A percentile compares a stretch with the other conserved stretches of the same genome.
Evolutionary conservation across 92 coral and sea anemone genomes (phyloP).

Genomic region (Epizoanthus stellaris): DNA sequence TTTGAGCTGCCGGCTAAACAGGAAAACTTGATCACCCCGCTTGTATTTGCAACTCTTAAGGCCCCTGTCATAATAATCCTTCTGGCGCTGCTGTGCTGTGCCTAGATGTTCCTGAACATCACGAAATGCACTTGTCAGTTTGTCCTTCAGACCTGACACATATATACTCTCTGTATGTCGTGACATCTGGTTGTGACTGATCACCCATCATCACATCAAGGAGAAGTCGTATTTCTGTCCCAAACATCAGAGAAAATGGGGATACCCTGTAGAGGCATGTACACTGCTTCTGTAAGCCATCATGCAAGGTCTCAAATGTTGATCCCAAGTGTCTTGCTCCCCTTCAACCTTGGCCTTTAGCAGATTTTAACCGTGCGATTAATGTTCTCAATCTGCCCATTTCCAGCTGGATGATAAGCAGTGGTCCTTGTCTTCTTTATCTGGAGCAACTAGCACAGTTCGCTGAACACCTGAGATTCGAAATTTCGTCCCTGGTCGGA

Average conservation of each 20-base stretch:
- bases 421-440: background rate
- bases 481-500: too few species aligned
- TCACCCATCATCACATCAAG: conserved; percentile 53
- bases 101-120: conserved; percentile 13
- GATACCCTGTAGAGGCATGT: conserved; percentile 47
- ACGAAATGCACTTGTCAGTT: conserved; percentile 12
- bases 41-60: background rate
- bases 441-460: too few species aligned
- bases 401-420: conserved; percentile 57
- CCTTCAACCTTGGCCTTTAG: conserved; percentile 32
- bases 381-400: conserved; percentile 53
- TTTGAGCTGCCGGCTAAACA: background rate
- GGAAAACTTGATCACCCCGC: conserved; percentile 15
- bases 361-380: conserved; percentile 37
- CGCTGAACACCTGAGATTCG: too few species aligned
- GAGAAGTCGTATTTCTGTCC: conserved; percentile 46
- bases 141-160: conserved; percentile 11
- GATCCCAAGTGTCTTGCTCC: conserved; percentile 19
- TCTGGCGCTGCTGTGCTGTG: conserved; percentile 8
- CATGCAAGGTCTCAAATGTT: conserved; percentile 40
- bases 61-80: conserved; percentile 6
- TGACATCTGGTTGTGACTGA: background rate
- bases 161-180: conserved; percentile 16
- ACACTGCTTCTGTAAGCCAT: conserved; percentile 64
- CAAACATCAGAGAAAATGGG: conserved; percentile 57